phyloP scores from a whole-genome alignment of 2,797 vertebrate species.

The Propithecus perrieri region DNA sequence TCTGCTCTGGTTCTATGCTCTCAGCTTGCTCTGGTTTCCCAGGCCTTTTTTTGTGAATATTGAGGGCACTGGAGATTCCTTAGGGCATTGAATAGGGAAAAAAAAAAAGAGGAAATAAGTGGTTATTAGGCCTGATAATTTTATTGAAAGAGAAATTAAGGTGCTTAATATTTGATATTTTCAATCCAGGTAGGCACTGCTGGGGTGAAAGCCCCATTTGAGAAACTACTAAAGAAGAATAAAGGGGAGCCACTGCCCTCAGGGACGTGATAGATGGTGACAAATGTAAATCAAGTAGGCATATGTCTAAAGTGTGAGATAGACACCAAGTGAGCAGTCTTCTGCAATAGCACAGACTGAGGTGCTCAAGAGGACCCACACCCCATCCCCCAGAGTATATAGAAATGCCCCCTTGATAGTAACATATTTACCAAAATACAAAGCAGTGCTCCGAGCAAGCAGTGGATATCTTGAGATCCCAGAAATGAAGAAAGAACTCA shows the following conservation, averaged over 20 bases:
- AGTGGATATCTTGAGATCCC: neutral
- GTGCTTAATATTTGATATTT: neutral
- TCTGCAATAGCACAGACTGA: neutral
- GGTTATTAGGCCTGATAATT: neutral
- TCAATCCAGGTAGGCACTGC: neutral
- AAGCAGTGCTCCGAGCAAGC: neutral
- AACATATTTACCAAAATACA: neutral
- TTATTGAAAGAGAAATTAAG: slow-evolving; percentile 41
- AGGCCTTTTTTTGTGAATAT: neutral
- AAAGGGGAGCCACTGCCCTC: neutral
- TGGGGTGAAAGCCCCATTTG: neutral
- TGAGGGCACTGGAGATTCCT: slow-evolving; percentile 32
- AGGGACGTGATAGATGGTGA: neutral
- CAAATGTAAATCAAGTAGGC: neutral
- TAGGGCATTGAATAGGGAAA: neutral
- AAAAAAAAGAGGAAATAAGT: neutral
- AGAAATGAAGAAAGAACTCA: neutral
- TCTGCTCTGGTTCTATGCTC: slow-evolving; percentile 51
- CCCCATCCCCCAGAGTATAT: no score
- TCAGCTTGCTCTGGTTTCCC: neutral
- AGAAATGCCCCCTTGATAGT: neutral
- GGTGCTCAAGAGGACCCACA: neutral
- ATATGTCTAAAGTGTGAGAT: neutral
- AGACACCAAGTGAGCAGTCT: neutral
- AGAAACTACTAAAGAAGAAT: neutral